A percentile compares a stretch with the other conserved stretches of the same genome.
These are phyloP conservation scores for Drosophila subsilvestris DNA, from an alignment of 2,888 invertebrate species.

Conservation along the genomic window DNA sequence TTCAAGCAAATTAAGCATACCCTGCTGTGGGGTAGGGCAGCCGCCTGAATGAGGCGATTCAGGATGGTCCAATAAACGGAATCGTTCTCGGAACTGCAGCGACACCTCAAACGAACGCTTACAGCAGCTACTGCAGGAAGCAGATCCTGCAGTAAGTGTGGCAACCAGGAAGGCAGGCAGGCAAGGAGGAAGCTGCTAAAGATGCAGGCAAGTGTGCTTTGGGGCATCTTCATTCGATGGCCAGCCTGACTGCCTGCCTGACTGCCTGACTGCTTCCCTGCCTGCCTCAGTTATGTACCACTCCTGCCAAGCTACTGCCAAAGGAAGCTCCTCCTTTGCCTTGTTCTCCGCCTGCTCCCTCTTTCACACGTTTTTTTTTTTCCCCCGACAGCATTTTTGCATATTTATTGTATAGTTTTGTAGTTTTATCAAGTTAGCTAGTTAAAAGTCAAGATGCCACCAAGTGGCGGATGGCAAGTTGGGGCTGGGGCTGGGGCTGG, in stretches of 20 bases:
- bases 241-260: conserved; percentile 46
- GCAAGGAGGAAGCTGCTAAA: not conserved
- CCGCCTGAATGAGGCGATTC: conserved; percentile 9
- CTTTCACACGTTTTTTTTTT: conserved; percentile 14
- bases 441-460: conserved; percentile 77
- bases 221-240: conserved; percentile 56
- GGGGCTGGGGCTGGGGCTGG: not conserved
- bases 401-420: conserved; percentile 79
- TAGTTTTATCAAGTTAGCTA: conserved; percentile 79
- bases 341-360: not conserved
- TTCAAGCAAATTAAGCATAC: not conserved
- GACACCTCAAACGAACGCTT: conserved; percentile 54
- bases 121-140: not conserved
- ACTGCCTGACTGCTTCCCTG: conserved; percentile 48
- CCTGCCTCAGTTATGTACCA: conserved; percentile 55
- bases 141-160: not conserved
- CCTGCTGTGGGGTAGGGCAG: not conserved
- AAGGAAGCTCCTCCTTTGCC: conserved; percentile 10
- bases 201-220: conserved; percentile 17
- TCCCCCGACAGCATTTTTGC: conserved; percentile 51
- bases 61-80: conserved; percentile 31
- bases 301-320: conserved; percentile 9
- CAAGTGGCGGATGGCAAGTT: conserved; percentile 22
- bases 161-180: not conserved
- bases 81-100: conserved; percentile 56